Evolutionary conservation across 2,113 vertebrate genomes (phyloP).

Genomic region (Peromyscus californicus): DNA sequence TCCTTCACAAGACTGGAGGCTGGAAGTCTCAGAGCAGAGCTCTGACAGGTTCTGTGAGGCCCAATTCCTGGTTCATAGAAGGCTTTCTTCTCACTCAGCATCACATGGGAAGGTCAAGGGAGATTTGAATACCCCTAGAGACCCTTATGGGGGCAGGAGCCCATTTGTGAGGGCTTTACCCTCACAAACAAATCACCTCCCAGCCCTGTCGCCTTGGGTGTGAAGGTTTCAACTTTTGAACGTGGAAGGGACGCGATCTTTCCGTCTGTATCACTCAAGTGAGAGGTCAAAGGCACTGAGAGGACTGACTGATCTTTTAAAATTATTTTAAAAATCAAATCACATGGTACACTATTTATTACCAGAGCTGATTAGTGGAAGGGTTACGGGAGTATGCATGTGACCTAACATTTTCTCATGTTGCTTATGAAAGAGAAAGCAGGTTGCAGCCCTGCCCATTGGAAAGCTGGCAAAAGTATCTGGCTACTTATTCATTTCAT

Average conservation of each 20-base stretch:
- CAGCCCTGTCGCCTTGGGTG: background rate
- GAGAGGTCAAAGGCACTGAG: background rate
- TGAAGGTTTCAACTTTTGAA: background rate
- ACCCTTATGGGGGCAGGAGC: background rate
- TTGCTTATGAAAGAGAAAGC: background rate
- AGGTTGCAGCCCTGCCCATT: background rate
- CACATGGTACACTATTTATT: background rate
- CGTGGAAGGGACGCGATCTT: too few species aligned
- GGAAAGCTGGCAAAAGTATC: background rate
- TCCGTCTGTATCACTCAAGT: background rate
- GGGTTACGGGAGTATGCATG: background rate
- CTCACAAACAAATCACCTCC: background rate
- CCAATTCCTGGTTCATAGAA: background rate
- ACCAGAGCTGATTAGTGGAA: too few species aligned
- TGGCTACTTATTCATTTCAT: background rate
- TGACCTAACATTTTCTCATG: background rate
- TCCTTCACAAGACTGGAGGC: background rate
- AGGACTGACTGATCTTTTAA: background rate
- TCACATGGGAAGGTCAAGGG: background rate
- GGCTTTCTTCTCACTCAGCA: background rate
- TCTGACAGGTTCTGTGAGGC: background rate
- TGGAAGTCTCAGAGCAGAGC: background rate
- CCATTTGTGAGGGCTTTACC: background rate
- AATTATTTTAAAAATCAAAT: background rate
- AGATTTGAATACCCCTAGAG: background rate